Percentiles rank a stretch among this genome's conserved stretches.
Evolutionary conservation across 2,888 invertebrate genomes (phyloP).

Genomic region (Nomada hirtipes): DNA sequence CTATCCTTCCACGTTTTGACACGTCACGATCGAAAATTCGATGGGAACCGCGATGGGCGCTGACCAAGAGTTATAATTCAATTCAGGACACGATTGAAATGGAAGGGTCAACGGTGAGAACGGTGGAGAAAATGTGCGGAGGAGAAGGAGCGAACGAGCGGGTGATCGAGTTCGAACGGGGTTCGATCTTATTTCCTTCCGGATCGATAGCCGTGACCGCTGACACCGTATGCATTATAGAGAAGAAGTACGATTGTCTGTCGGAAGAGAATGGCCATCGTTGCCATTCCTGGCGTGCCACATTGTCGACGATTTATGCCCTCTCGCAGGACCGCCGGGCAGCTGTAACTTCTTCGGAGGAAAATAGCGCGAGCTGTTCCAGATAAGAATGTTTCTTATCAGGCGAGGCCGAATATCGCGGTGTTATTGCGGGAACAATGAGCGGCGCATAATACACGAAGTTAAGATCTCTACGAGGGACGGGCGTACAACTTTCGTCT

Average conservation of each 20-base stretch:
- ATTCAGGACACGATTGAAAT: slow-evolving; percentile 30
- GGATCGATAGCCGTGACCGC: slow-evolving; percentile 60
- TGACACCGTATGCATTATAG: slow-evolving; percentile 63
- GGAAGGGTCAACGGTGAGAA: slow-evolving; percentile 43
- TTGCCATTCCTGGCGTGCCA: slow-evolving; percentile 61
- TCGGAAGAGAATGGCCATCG: slow-evolving; percentile 54
- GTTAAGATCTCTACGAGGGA: background rate
- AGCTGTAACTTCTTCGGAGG: slow-evolving; percentile 55
- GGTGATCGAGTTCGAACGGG: slow-evolving; percentile 27
- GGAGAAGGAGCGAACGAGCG: slow-evolving; percentile 30
- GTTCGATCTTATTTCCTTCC: slow-evolving; percentile 56
- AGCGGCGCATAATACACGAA: slow-evolving; percentile 5
- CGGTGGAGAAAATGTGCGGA: background rate
- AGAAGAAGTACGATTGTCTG: slow-evolving; percentile 62
- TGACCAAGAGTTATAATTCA: slow-evolving; percentile 63
- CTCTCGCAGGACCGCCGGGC: slow-evolving; percentile 53
- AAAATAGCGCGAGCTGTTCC: slow-evolving; percentile 41
- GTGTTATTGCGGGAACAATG: slow-evolving; percentile 17
- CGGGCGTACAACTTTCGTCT: background rate
- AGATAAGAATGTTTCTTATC: slow-evolving; percentile 54
- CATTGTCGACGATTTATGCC: slow-evolving; percentile 66
- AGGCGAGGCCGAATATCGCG: slow-evolving; percentile 13
- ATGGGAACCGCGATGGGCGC: slow-evolving; percentile 40
- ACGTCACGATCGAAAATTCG: slow-evolving; percentile 58
- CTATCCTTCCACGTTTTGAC: slow-evolving; percentile 59